Conservation (phyloP, 92 coral and sea anemone genomes). For the Umimayanthus kanabou region DNA sequence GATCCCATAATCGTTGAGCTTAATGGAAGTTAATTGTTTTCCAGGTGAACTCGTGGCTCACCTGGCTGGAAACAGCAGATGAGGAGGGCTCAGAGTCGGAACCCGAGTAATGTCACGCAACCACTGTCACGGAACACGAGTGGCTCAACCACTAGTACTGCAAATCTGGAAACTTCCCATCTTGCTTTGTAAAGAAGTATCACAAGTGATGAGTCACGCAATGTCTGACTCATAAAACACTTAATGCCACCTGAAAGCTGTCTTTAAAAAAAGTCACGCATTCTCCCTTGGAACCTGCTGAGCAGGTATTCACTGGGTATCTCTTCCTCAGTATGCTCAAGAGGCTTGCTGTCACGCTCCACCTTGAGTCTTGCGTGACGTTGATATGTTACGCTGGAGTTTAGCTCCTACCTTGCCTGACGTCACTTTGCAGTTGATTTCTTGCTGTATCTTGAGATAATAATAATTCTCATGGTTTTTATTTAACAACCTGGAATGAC, state of each 20-base stretch:
- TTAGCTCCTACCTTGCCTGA: background rate
- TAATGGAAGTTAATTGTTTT: background rate
- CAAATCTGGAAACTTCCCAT: constrained; percentile 31
- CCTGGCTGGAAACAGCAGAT: constrained; percentile 99
- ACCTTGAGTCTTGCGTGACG: background rate
- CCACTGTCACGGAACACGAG: constrained; percentile 33
- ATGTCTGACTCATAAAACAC: background rate
- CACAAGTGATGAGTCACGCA: constrained; percentile 7
- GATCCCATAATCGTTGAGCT: background rate
- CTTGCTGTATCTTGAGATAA: background rate
- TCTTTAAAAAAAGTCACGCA: background rate
- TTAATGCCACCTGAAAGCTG: background rate
- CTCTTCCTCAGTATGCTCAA: background rate
- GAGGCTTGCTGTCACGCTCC: background rate
- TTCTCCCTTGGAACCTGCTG: constrained; percentile 4
- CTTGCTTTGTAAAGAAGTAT: constrained; percentile 1
- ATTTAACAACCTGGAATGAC: background rate
- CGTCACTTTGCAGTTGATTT: background rate
- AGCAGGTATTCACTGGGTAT: constrained; percentile 4
- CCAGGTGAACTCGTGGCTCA: constrained; percentile 98
- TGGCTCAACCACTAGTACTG: background rate
- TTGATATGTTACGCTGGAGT: background rate
- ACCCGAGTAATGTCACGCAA: constrained; percentile 68
- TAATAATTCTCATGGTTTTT: background rate
- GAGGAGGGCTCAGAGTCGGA: constrained; percentile 99